Conservation (phyloP, 37 sponge, comb jelly and placozoan species). For the Bolinopsis microptera region DNA sequence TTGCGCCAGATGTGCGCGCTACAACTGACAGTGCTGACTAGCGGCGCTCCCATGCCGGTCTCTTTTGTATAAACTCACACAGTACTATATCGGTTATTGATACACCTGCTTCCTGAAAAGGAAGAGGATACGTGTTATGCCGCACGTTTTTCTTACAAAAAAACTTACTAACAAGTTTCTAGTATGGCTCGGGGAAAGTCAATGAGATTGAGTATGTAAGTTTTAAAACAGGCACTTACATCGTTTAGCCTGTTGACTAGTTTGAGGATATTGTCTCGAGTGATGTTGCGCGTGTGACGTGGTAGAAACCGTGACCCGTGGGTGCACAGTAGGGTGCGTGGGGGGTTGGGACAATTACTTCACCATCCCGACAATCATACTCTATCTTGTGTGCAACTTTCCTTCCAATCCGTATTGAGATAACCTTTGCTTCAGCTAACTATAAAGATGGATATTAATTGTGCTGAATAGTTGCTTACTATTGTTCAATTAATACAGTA, state of each 20-base stretch:
- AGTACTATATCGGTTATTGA: constrained; percentile 81
- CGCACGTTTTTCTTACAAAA: too few relatives aligned
- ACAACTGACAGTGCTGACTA: constrained; percentile 96
- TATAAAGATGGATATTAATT: too few relatives aligned
- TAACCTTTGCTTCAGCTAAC: too few relatives aligned
- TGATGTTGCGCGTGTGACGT: constrained; percentile 91
- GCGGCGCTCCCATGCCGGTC: constrained; percentile 99
- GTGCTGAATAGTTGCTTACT: too few relatives aligned
- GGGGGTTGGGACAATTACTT: constrained; percentile 89
- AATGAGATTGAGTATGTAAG: too few relatives aligned
- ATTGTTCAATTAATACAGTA: too few relatives aligned
- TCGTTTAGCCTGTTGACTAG: constrained; percentile 75
- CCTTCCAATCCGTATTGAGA: constrained; percentile 96
- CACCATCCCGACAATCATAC: constrained; percentile 91
- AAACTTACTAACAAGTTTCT: too few relatives aligned
- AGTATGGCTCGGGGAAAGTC: too few relatives aligned
- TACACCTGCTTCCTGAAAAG: constrained; percentile 77
- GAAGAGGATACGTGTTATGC: too few relatives aligned
- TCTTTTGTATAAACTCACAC: constrained; percentile 98
- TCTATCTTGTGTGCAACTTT: constrained; percentile 97
- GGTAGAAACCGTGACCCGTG: constrained; percentile 97
- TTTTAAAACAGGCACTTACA: too few relatives aligned
- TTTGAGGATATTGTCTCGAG: constrained; percentile 76
- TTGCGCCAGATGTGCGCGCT: constrained; percentile 93
- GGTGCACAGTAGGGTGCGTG: constrained; percentile 95